Evolutionary conservation across 2,888 invertebrate genomes (phyloP).

Genomic region (Argyresthia albistria): DNA sequence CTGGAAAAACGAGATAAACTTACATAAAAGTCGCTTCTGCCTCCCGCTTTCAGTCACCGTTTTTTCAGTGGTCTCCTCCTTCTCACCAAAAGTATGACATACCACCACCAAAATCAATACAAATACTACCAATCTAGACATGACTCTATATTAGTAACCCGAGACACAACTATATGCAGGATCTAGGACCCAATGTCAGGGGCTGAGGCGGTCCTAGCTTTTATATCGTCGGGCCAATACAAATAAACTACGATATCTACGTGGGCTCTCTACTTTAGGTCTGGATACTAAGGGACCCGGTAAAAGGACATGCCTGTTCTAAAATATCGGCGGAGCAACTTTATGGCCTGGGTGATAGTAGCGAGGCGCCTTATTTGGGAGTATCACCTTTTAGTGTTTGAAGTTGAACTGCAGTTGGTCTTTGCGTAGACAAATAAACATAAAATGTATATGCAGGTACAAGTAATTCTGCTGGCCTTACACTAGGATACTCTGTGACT

Average conservation of each 20-base stretch:
- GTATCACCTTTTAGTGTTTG: too few relatives aligned
- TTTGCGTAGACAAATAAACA: too few relatives aligned
- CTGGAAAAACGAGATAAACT: slow-evolving; percentile 20
- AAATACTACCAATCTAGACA: neutral
- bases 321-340: slow-evolving; percentile 13
- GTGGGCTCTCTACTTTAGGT: slow-evolving; percentile 57
- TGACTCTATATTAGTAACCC: neutral
- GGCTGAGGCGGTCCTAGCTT: slow-evolving; percentile 52
- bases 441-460: too few relatives aligned
- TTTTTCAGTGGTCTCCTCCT: slow-evolving; percentile 4
- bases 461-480: too few relatives aligned
- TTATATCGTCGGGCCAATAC: slow-evolving; percentile 54
- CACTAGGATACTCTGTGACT: too few relatives aligned
- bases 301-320: slow-evolving; percentile 52
- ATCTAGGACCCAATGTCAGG: slow-evolving; percentile 54
- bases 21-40: slow-evolving; percentile 44
- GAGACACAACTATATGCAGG: neutral
- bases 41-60: slow-evolving; percentile 15
- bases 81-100: slow-evolving; percentile 4
- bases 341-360: too few relatives aligned
- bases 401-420: too few relatives aligned
- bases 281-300: slow-evolving; percentile 27
- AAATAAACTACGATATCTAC: slow-evolving; percentile 39
- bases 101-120: neutral
- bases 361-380: too few relatives aligned